These are phyloP conservation scores for Amphipyra berbera DNA, from an alignment of 2,888 invertebrate species.

Conservation along the genomic window DNA sequence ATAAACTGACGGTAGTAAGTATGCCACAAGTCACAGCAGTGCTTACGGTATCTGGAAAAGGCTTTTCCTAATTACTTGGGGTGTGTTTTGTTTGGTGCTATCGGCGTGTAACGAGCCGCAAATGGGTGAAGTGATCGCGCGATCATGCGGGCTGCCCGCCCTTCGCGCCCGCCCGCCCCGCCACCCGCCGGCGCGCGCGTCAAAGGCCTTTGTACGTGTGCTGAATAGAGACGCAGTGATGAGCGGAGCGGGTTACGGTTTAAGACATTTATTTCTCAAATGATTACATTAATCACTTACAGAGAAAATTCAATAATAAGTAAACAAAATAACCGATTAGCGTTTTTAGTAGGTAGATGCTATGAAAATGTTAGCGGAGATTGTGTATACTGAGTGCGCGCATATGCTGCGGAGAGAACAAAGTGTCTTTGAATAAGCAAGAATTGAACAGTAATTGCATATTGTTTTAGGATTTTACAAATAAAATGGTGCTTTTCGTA, in stretches of 20 bases:
- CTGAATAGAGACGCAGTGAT: slow-evolving; percentile 54
- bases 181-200: slow-evolving; percentile 67
- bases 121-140: slow-evolving; percentile 87
- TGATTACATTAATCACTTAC: too few species aligned
- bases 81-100: slow-evolving; percentile 89
- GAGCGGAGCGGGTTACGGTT: slow-evolving; percentile 60
- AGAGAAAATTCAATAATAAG: too few species aligned
- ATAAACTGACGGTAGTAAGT: slow-evolving; percentile 35
- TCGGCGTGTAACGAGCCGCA: slow-evolving; percentile 89
- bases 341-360: too few species aligned
- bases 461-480: too few species aligned
- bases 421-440: too few species aligned
- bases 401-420: too few species aligned
- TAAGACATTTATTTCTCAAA: too few species aligned
- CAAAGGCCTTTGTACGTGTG: slow-evolving; percentile 88
- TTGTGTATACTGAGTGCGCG: too few species aligned
- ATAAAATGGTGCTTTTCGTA: too few species aligned
- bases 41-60: slow-evolving; percentile 88
- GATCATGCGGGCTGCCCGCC: slow-evolving; percentile 88
- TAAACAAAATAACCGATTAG: too few species aligned
- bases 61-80: slow-evolving; percentile 89
- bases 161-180: slow-evolving; percentile 65
- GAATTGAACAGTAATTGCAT: too few species aligned
- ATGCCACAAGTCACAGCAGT: slow-evolving; percentile 73
- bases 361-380: too few species aligned